Evolutionary conservation across 2,888 invertebrate species (phyloP).

Genomic region (Aleiodes leptofemur): DNA sequence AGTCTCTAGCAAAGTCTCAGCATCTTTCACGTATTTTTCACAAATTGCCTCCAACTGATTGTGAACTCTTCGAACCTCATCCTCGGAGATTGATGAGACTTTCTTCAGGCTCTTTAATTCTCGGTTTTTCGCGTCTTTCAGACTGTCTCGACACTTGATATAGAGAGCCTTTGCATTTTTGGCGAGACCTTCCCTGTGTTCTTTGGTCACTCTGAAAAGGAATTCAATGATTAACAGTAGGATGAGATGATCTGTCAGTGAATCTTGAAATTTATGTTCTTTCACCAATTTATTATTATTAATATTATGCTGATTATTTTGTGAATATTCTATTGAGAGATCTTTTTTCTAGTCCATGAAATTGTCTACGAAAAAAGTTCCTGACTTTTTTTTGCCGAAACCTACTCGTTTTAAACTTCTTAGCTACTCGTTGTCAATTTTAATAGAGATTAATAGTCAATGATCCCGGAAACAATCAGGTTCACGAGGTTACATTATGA

Average conservation of each 20-base stretch:
- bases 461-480: no score
- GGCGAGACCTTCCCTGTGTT: conserved; percentile 91
- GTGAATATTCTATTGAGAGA: no score
- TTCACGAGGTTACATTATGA: no score
- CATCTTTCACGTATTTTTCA: conserved; percentile 81
- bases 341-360: no score
- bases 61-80: conserved; percentile 81
- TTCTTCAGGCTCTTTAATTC: conserved; percentile 84
- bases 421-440: no score
- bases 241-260: no score
- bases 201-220: conserved; percentile 86
- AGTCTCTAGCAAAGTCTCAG: conserved; percentile 80
- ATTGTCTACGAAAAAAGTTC: no score
- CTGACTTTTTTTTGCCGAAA: no score
- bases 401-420: no score
- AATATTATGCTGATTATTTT: no score
- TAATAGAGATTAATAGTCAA: no score
- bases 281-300: no score
- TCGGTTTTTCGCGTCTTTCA: conserved; percentile 86
- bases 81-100: conserved; percentile 83
- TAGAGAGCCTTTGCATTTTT: conserved; percentile 91
- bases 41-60: conserved; percentile 84
- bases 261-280: background rate
- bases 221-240: conserved; percentile 6
- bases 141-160: conserved; percentile 85